Evolutionary conservation across 1,140 invertebrate genomes (phyloP), one percentile per base, ranked within the genome.

Genomic region (Anagrus nilaparvatae): DNA sequence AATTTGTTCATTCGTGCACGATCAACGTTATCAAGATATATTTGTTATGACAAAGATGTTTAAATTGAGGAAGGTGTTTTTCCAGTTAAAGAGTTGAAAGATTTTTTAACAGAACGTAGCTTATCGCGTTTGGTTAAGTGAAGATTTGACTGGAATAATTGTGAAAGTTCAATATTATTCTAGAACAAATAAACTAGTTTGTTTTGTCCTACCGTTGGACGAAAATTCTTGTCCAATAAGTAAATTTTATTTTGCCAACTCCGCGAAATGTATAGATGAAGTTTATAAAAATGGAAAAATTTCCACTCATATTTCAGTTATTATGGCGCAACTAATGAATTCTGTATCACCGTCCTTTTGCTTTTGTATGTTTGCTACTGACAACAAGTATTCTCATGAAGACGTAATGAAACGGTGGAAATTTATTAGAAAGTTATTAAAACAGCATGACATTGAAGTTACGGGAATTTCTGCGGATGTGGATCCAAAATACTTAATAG

Each of bases 61-160:
- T n/a, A n/a, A n/a, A n/a, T n/a, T n/a, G n/a, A n/a, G n/a, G n/a
- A n/a, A n/a, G n/a, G n/a, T n/a, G n/a, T n/a, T n/a, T n/a, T n/a
- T n/a, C n/a, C n/a, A n/a, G n/a, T n/a, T n/a, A n/a, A n/a, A n/a
- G 40, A 50, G n/a, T 21, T 48, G n/a, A 51, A 48, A 30, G 21
- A 33, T 8, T 46, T 44, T 48, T 46, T 51, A 19, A 19, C 34
- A 39, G 13, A 27, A 9, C 34, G 42, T 20, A 47, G 46, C 44
- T 33, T 46, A 44, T 31, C 50, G 25, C 2, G 41, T 51, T 34
- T 51, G 49, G 43, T 23, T 51, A 8, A 51, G 46, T 38, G 49
- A 51, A 28, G 46, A 51, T 41, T 36, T 41, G 10, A 51, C 43
- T 31, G 27, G 49, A 29, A 48, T 48, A 9, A 44, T 38, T 14